Evolutionary conservation across 2,113 vertebrate genomes (phyloP).

Genomic region (Halcyon malimbica): DNA sequence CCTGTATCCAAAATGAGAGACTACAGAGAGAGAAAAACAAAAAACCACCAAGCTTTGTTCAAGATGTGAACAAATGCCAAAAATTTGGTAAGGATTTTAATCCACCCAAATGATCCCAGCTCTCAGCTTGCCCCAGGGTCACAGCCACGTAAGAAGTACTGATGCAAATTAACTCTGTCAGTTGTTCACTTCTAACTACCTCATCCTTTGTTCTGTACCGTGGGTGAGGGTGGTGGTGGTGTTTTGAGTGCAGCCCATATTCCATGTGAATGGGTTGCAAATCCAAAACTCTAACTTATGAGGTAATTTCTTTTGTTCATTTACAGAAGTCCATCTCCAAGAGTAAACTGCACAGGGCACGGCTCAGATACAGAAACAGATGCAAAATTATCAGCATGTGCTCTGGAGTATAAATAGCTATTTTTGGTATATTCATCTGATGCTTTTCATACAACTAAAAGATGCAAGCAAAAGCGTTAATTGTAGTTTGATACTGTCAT

Average conservation of each 20-base stretch:
- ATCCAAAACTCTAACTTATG: background rate
- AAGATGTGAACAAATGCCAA: background rate
- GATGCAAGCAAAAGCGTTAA: background rate
- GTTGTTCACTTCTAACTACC: constrained; percentile 53
- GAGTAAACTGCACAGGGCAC: background rate
- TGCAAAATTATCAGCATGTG: background rate
- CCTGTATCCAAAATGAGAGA: background rate
- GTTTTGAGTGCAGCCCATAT: background rate
- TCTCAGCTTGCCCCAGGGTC: background rate
- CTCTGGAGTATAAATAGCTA: background rate
- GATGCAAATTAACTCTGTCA: constrained; percentile 55
- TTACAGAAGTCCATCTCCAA: background rate
- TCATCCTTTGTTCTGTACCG: constrained; percentile 12
- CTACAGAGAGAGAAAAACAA: background rate
- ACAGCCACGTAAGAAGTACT: background rate
- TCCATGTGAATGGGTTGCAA: background rate
- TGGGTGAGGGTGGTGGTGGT: background rate
- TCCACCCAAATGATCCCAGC: constrained; percentile 4
- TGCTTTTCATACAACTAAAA: background rate
- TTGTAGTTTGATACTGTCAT: background rate
- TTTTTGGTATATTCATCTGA: background rate
- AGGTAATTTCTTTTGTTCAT: constrained; percentile 5
- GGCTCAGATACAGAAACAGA: background rate
- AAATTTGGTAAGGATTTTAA: constrained; percentile 27
- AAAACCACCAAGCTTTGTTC: background rate